A percentile compares a stretch with the other conserved stretches of the same genome.
Evolutionary conservation across 2,888 invertebrate species (phyloP).

Genomic region (Galerucella calmariensis): DNA sequence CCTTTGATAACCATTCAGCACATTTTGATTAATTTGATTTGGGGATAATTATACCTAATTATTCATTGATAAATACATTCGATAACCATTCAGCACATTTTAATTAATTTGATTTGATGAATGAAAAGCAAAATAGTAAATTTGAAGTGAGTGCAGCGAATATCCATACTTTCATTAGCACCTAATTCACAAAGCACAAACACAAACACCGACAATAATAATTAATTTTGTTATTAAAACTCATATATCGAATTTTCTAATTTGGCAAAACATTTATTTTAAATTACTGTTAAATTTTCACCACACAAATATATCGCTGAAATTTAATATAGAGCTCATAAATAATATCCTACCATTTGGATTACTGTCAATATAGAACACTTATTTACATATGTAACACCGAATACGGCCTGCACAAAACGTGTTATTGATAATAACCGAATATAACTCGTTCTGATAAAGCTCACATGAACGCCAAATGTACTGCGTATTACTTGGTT

Average conservation of each 20-base stretch:
- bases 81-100: neutral
- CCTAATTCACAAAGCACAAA: slow-evolving; percentile 3
- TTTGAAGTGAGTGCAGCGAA: neutral
- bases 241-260: slow-evolving; percentile 5
- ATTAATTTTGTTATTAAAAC: slow-evolving; percentile 6
- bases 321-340: slow-evolving; percentile 9
- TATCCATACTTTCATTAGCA: neutral
- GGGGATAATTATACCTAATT: no score
- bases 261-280: neutral
- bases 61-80: neutral
- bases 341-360: slow-evolving; percentile 19
- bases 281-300: neutral
- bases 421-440: slow-evolving; percentile 36
- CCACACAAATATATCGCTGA: neutral
- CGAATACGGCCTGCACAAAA: slow-evolving; percentile 26
- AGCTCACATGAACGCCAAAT: neutral
- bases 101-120: neutral
- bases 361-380: slow-evolving; percentile 19
- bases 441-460: slow-evolving; percentile 22
- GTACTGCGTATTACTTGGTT: slow-evolving; percentile 6
- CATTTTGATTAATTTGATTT: no score
- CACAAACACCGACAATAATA: neutral
- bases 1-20: no score
- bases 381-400: slow-evolving; percentile 38
- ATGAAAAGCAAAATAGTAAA: neutral